These are phyloP conservation scores for Elaphurus davidianus DNA, from an alignment of 2,113 vertebrate species.

Conservation along the genomic window DNA sequence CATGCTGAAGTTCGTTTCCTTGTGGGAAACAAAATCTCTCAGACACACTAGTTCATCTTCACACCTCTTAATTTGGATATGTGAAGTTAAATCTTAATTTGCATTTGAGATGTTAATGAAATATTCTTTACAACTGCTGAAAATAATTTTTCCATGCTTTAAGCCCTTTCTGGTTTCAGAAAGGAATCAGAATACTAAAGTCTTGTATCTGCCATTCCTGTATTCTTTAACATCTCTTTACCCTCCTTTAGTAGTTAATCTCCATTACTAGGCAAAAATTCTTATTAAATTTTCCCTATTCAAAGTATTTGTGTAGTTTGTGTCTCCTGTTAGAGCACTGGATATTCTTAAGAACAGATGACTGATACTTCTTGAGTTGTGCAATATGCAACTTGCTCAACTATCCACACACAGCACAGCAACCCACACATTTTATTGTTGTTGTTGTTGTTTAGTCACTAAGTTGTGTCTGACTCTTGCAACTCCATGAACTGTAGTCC, in stretches of 20 bases:
- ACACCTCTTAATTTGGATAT: background rate
- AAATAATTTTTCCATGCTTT: background rate
- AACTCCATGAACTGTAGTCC: background rate
- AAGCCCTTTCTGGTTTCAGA: background rate
- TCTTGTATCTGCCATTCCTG: background rate
- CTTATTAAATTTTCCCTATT: background rate
- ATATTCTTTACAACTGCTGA: background rate
- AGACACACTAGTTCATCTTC: background rate
- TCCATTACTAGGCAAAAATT: background rate
- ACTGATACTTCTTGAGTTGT: background rate
- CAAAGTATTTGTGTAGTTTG: background rate
- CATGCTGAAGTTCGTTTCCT: background rate
- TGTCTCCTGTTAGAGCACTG: background rate
- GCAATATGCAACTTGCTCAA: background rate
- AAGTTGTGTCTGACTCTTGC: background rate
- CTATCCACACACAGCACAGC: background rate
- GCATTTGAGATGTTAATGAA: slow-evolving; percentile 25
- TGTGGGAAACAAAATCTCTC: background rate
- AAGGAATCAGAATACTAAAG: background rate
- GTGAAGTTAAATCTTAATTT: background rate
- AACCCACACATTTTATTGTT: background rate
- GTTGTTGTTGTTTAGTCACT: background rate
- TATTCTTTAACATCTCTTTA: background rate
- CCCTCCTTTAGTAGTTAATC: background rate
- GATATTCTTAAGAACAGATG: background rate